Base-by-base conservation (phyloP, 2,888 invertebrate genomes). In the Lasioglossum villosulum region DNA sequence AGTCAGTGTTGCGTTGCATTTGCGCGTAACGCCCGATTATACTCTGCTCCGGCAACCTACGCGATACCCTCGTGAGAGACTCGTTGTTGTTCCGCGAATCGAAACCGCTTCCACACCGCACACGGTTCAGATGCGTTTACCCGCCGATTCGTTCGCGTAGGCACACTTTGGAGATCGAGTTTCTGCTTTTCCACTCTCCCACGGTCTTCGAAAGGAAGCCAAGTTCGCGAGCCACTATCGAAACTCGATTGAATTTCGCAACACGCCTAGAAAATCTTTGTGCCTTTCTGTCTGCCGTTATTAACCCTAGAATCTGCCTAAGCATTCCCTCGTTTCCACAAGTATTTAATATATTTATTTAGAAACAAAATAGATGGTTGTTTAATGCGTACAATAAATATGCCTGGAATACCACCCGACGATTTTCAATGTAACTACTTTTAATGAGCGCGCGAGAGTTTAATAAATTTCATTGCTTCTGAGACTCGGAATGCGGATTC, bases 1-100 rank as follows among this genome's bases (percentile, higher is more conserved):
- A 88, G 88, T 80, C 80, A 74, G 78, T 30, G 82, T 86, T 85
- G 73, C 81, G 80, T 83, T 78, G 75, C 83, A 52, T 80, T 89
- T 78, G 68, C 75, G 81, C 75, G 82, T 86, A 68, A 86, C 86
- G 75, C 42, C 45, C 68, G 34, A 82, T 84, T 82, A 80, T 85
- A 70, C 79, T 68, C 39, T 16, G 59, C 78, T 71, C 30, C 52
- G 39, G 27, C 66, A 37, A 39, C 52, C 66, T 39, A 42, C 39
- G 27, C 71, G 39, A 30, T 34, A 30, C 71, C 42, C 37, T 42
- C 71, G 37, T 68, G 68, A 76, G 48, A 76, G 48, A 76, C 16
- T 66, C 63, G 63, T 63, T 68, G 45, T 72, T 37, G 72, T 72
- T 68, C n/a, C 68, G 37, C 39, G 39, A n/a, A 39, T 68, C n/a